These are phyloP conservation scores for Phengaris arion DNA, from an alignment of 2,888 invertebrate species.

Conservation along the genomic window DNA sequence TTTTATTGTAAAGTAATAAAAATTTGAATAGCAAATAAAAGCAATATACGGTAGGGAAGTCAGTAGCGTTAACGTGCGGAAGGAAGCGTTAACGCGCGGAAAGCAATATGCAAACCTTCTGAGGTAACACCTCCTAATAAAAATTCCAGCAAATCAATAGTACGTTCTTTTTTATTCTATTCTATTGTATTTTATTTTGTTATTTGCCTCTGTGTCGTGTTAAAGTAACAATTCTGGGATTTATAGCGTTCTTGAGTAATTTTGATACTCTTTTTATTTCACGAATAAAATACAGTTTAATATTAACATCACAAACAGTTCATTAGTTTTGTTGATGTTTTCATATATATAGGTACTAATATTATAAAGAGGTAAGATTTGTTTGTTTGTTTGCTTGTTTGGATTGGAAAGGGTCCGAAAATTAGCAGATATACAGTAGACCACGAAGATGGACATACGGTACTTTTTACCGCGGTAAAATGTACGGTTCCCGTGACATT, in stretches of 20 bases:
- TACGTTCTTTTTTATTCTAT: constrained; percentile 76
- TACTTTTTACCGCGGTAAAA: no score
- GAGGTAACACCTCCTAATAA: constrained; percentile 76
- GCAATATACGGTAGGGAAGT: constrained; percentile 15
- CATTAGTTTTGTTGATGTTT: no score
- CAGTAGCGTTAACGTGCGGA: not conserved
- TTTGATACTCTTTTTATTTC: constrained; percentile 48
- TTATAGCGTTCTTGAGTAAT: constrained; percentile 46
- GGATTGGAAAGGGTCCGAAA: no score
- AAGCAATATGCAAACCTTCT: constrained; percentile 62
- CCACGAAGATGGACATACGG: no score
- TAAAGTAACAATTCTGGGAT: constrained; percentile 76
- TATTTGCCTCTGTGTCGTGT: constrained; percentile 71
- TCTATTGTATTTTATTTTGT: constrained; percentile 77
- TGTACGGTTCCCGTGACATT: no score
- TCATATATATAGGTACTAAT: no score
- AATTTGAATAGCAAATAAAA: constrained; percentile 25
- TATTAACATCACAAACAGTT: no score
- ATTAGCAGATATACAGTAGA: no score
- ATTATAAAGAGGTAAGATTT: no score
- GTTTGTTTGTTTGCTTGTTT: no score
- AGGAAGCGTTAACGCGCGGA: constrained; percentile 36
- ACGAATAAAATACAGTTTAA: not conserved
- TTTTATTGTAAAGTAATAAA: constrained; percentile 20
- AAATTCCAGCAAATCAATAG: constrained; percentile 78